These are phyloP conservation scores for Xylocampa areola DNA, from an alignment of 2,888 invertebrate species.

Conservation along the genomic window DNA sequence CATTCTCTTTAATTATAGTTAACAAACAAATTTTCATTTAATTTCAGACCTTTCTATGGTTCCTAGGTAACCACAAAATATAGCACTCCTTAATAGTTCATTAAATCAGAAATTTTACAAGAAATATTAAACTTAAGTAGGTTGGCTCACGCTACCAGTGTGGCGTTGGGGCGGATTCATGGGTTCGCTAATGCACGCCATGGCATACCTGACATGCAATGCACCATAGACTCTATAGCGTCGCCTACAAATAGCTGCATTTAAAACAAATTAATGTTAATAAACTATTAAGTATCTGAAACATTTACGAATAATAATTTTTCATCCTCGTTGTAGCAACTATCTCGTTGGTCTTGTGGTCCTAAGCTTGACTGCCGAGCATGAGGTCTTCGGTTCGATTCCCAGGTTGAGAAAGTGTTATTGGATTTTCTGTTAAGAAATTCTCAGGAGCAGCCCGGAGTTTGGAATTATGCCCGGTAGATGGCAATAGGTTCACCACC, in stretches of 20 bases:
- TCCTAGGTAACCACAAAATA: constrained; percentile 46
- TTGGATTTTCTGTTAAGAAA: no score
- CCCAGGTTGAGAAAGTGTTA: no score
- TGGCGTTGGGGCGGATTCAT: constrained; percentile 32
- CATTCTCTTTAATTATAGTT: constrained; percentile 2
- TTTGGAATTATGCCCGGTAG: no score
- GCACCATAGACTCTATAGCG: constrained; percentile 22
- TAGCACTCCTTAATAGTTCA: constrained; percentile 50
- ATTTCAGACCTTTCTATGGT: constrained; percentile 29
- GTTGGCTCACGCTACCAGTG: constrained; percentile 50
- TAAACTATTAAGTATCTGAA: no score
- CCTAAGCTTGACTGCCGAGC: no score
- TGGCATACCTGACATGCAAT: constrained; percentile 34
- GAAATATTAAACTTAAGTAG: constrained; percentile 53
- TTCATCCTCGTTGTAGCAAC: no score
- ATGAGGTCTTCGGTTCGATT: no score
- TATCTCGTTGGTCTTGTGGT: no score
- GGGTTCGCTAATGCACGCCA: constrained; percentile 42
- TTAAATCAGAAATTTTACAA: constrained; percentile 62
- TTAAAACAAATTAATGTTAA: constrained; percentile 10
- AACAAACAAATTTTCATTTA: constrained; percentile 3
- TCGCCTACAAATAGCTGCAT: constrained; percentile 31
- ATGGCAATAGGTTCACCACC: no score
- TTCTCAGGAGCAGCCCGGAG: no score
- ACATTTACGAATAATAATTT: no score